Base-by-base conservation (phyloP, 2,113 vertebrate species). In the Elephas maximus region DNA sequence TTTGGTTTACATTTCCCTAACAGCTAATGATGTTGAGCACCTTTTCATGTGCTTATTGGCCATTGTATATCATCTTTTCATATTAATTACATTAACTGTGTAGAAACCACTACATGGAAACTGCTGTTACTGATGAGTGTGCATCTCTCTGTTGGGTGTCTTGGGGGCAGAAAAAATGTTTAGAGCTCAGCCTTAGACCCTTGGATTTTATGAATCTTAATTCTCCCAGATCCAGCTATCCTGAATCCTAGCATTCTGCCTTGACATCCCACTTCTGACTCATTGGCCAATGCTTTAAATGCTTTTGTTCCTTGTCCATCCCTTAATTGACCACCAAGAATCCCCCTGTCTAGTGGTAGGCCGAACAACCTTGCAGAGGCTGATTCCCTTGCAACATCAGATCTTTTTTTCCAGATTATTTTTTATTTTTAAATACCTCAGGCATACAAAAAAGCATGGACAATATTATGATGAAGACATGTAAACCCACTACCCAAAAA, bases 401-500 rank as follows among this genome's bases (percentile, higher is more conserved):
- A 53, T 37, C 37, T 78, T 89, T 51, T 69, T 63, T 45, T 12
- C 71, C 37, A 21, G 69, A 73, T 37, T 21, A 15, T 74, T 23
- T 63, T 33, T 82, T 44, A 60, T 77, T 95, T 53, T 62, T 4
- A 93, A 73, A 20, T 83, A 73, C 60, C 94, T 79, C 41, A 83
- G 53, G 28, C 20, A 44, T 10, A 28, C 45, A 83, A 21, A 67
- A 17, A 41, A 41, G 9, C 26, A 15, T 8, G 57, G n/a, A 83
- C 15, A 57, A 57, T 65, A 83, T 94, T 57, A 28, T 74, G 82
- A 37, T 60, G 20, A 95, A 97, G 76, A 85, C 37, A 23, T 88
- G n/a, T 10, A 20, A 97, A 89, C 18, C 1, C 6, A 33, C 51
- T 41, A 9, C 37, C 74, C 57, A 78, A 37, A 37, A 37, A 37